Evolutionary conservation across 1,140 invertebrate genomes (phyloP).

Genomic region (Pogonus chalceus): DNA sequence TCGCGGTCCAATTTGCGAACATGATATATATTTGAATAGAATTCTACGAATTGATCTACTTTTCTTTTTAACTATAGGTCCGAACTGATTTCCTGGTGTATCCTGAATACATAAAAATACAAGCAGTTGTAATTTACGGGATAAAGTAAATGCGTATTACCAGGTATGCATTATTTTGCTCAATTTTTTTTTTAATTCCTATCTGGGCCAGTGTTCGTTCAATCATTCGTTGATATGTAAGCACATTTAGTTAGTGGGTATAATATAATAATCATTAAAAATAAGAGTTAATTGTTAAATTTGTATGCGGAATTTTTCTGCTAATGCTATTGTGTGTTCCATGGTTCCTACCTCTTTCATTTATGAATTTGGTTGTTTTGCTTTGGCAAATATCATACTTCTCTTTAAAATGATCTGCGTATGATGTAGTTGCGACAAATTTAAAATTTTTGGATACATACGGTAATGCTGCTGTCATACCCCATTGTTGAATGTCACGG

Average conservation of each 20-base stretch:
- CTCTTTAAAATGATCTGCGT: slow-evolving; percentile 4
- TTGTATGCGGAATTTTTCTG: slow-evolving; percentile 6
- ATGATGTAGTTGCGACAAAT: not conserved
- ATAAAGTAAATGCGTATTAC: slow-evolving; percentile 12
- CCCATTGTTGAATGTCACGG: slow-evolving; percentile 7
- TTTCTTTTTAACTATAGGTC: no score
- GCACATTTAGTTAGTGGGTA: slow-evolving; percentile 10
- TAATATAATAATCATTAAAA: slow-evolving; percentile 7
- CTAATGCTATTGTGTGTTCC: not conserved
- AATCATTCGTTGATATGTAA: no score
- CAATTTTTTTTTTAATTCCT: slow-evolving; percentile 14
- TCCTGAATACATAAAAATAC: no score
- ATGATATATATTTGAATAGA: no score
- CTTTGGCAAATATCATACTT: slow-evolving; percentile 2
- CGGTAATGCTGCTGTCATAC: slow-evolving; percentile 1
- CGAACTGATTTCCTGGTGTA: no score
- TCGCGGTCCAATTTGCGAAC: no score
- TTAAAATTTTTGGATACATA: slow-evolving; percentile 2
- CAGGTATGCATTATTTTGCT: slow-evolving; percentile 20
- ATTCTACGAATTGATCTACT: no score
- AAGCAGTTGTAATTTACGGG: no score
- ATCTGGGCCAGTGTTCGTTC: slow-evolving; percentile 13
- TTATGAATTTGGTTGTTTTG: slow-evolving; percentile 5
- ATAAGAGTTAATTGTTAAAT: not conserved
- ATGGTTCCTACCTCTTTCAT: not conserved